Conservation (phyloP, 2,888 invertebrate genomes). For the Hirtodrosophila alboralis region DNA sequence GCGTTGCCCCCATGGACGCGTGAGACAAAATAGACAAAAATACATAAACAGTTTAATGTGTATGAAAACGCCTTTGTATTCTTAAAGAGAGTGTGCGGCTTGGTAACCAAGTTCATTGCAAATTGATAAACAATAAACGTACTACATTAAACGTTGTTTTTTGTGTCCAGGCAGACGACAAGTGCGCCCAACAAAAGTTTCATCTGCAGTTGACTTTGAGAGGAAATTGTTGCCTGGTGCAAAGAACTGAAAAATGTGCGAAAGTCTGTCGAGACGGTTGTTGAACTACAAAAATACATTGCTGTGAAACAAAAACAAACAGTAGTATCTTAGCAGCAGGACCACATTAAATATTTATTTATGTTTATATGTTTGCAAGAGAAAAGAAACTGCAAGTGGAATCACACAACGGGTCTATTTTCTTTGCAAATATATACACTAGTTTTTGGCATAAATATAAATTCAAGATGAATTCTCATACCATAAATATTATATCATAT, state of each 20-base stretch:
- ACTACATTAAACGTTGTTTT: not conserved
- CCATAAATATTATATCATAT: too few species aligned
- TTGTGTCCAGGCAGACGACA: not conserved
- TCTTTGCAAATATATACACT: too few species aligned
- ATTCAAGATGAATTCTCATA: too few species aligned
- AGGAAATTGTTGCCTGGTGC: constrained; percentile 30
- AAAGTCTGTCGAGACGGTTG: constrained; percentile 22
- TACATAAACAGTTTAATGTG: too few species aligned
- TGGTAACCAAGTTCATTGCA: not conserved
- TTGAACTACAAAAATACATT: constrained; percentile 3
- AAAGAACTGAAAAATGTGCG: constrained; percentile 45
- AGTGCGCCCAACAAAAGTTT: constrained; percentile 1
- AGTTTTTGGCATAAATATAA: too few species aligned
- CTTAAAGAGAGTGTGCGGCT: not conserved
- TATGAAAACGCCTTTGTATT: not conserved
- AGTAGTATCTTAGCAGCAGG: constrained; percentile 12
- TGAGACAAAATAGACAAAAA: constrained; percentile 11
- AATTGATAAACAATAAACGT: constrained; percentile 15
- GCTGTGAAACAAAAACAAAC: constrained; percentile 24
- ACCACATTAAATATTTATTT: constrained; percentile 57
- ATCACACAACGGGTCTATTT: not conserved
- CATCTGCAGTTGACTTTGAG: constrained; percentile 27
- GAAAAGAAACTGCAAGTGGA: constrained; percentile 6
- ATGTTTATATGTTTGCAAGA: constrained; percentile 28
- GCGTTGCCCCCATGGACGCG: too few species aligned